These are phyloP conservation scores for Ichneumon xanthorius DNA, from an alignment of 2,888 invertebrate species.

Conservation along the genomic window DNA sequence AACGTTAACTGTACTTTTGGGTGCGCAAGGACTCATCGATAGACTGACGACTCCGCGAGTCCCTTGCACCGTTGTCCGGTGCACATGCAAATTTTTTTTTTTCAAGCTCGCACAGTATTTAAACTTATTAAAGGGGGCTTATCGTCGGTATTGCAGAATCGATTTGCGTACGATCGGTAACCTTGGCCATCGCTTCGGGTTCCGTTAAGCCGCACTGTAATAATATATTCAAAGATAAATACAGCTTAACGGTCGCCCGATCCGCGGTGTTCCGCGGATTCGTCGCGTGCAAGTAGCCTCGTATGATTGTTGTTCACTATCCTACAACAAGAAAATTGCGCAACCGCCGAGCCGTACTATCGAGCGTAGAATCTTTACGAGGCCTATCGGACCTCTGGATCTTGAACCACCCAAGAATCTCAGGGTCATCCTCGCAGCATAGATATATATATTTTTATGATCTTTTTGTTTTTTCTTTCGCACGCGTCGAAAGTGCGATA, in stretches of 20 bases:
- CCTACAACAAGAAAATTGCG: slow-evolving; percentile 16
- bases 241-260: not conserved
- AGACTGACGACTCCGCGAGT: not conserved
- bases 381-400: slow-evolving; percentile 17
- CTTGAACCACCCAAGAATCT: slow-evolving; percentile 29
- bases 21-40: not conserved
- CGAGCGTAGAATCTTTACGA: slow-evolving; percentile 7
- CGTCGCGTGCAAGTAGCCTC: not conserved
- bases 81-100: not conserved
- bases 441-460: not conserved
- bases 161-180: not conserved
- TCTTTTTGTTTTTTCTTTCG: not conserved
- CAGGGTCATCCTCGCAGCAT: slow-evolving; percentile 1
- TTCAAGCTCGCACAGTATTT: not conserved
- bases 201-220: not conserved
- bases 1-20: no score
- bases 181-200: not conserved
- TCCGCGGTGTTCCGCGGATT: not conserved
- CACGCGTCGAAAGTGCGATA: not conserved
- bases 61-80: not conserved
- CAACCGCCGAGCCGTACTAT: not conserved
- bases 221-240: not conserved
- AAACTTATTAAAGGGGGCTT: not conserved
- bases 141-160: not conserved
- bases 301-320: slow-evolving; percentile 10